Evolutionary conservation across 2,888 invertebrate genomes (phyloP).

Genomic region (Diarsia rubi): DNA sequence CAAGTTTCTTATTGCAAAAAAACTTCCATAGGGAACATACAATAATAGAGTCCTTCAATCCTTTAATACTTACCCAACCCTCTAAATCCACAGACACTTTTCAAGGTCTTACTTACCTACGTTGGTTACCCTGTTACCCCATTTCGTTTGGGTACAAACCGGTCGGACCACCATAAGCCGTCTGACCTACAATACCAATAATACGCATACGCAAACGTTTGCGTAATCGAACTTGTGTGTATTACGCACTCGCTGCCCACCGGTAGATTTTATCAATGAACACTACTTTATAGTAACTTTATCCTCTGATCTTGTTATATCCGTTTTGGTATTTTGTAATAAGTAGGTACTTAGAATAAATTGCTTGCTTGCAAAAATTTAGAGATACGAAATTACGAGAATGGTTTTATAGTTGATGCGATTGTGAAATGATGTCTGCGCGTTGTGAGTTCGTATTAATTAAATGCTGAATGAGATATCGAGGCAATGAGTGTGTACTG

Average conservation of each 20-base stretch:
- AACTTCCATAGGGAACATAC: background rate
- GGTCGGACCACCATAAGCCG: slow-evolving; percentile 76
- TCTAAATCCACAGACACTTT: background rate
- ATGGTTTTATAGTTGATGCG: background rate
- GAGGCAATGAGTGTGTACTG: background rate
- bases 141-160: slow-evolving; percentile 70
- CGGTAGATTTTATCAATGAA: slow-evolving; percentile 76
- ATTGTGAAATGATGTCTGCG: slow-evolving; percentile 25
- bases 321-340: slow-evolving; percentile 48
- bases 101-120: slow-evolving; percentile 55
- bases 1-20: background rate
- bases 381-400: slow-evolving; percentile 16
- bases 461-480: slow-evolving; percentile 8
- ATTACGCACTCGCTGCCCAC: slow-evolving; percentile 60
- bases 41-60: background rate
- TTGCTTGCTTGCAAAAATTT: slow-evolving; percentile 14
- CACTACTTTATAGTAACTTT: slow-evolving; percentile 33
- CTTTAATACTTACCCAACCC: slow-evolving; percentile 1
- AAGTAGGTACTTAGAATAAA: background rate
- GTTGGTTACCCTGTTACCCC: slow-evolving; percentile 48
- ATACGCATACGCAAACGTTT: slow-evolving; percentile 73
- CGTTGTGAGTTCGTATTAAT: background rate
- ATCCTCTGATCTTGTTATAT: slow-evolving; percentile 36
- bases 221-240: slow-evolving; percentile 70
- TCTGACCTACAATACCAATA: slow-evolving; percentile 84